These are phyloP conservation scores for Leptura quadrifasciata DNA, from an alignment of 2,888 invertebrate species.

Conservation along the genomic window DNA sequence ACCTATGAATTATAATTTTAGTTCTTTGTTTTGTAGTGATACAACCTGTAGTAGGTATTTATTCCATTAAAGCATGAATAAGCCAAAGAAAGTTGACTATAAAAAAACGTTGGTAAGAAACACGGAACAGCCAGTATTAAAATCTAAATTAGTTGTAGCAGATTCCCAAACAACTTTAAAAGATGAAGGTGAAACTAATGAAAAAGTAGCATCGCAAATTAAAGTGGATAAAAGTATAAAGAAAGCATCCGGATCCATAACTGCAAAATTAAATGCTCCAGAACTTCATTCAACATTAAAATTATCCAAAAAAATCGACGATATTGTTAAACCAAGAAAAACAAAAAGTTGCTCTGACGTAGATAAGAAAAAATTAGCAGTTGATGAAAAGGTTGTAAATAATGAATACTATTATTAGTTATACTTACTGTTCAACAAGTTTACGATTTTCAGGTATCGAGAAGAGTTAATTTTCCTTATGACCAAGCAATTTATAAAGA, in stretches of 20 bases:
- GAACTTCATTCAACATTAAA: constrained; percentile 59
- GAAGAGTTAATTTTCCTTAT: constrained; percentile 64
- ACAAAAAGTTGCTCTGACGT: constrained; percentile 57
- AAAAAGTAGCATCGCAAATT: constrained; percentile 11
- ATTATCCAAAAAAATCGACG: constrained; percentile 61
- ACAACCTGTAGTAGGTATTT: background rate
- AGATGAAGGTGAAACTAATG: constrained; percentile 14
- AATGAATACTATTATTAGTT: constrained; percentile 13
- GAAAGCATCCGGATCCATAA: constrained; percentile 22
- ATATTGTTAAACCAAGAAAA: constrained; percentile 57
- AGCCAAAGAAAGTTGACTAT: constrained; percentile 12
- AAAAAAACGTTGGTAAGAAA: constrained; percentile 54
- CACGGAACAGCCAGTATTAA: constrained; percentile 53
- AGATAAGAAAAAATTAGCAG: constrained; percentile 55
- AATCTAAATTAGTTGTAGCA: constrained; percentile 48
- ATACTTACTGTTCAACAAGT: constrained; percentile 13
- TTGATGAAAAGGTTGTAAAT: constrained; percentile 62
- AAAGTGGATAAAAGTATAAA: constrained; percentile 22
- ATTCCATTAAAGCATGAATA: constrained; percentile 6
- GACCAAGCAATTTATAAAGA: constrained; percentile 63
- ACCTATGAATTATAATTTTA: background rate
- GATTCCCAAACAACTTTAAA: constrained; percentile 28
- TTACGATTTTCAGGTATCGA: constrained; percentile 59
- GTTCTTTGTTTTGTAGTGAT: background rate
- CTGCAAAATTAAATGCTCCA: constrained; percentile 54